Base-by-base conservation (phyloP, 2,113 vertebrate genomes). In the Myotis brandtii region DNA sequence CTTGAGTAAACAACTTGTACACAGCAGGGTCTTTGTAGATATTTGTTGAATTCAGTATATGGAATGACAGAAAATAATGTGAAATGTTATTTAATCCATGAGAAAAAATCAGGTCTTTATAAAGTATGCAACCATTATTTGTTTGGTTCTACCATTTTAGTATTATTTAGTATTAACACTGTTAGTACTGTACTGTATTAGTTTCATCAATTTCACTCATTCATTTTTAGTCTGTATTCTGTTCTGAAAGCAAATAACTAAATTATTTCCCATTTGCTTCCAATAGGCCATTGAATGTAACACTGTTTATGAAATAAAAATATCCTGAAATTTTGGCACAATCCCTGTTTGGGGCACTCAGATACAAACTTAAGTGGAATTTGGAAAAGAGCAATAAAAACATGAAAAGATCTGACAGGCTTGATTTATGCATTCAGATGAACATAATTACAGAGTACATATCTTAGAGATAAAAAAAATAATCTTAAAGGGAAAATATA, bases 351-450 rank as follows among this genome's bases (percentile, higher is more conserved):
- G 43, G 12, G 37, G 46, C 46, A 46, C 59, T 69, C 64, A 80
- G 54, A 83, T 59, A 87, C 1, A 96, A 34, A 92, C 77, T 92
- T 92, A 90, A 97, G 56, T 48, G 43, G 25, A 82, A 85, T 94
- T 91, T 92, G 72, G 72, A 93, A 95, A 95, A 56, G 18, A 67
- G 17, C 52, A 94, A 93, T 84, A 95, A 95, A 97, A 91, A 82
- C 54, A 79, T 95, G 21, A 86, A 95, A 96, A 67, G 54, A 0
- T 2, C 27, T 96, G 81, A 67, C 82, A 97, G 54, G 48, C 21
- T 91, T 96, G 96, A 97, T 97, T 94, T 97, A 97, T 95, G 91
- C 95, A 75, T 86, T 88, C 64, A 80, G 81, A 96, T 95, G 96
- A 97, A 91, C 70, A 90, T 89, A 97, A 95, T 96, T 97, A 83